Base-by-base conservation (phyloP, 2,113 vertebrate genomes). In the Osmerus eperlanus region DNA sequence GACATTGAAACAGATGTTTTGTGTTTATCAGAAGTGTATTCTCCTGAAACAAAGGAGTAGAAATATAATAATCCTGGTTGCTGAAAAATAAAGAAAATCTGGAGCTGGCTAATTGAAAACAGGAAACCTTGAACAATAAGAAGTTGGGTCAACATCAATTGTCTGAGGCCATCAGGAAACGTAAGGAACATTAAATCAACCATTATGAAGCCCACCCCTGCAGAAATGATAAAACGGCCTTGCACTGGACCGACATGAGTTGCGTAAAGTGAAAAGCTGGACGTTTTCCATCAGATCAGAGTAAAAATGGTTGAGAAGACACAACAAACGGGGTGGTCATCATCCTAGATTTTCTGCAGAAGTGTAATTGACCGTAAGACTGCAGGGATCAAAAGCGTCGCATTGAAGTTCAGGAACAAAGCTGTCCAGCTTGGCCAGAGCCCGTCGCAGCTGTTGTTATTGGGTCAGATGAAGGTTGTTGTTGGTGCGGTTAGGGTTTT, bases 61-160 rank as follows among this genome's bases (percentile, higher is more conserved):
- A n/a, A 32, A 14, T 16, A 4, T 32, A 14, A 62, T 23, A 62
- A 62, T 28, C 14, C 21, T 60, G 66, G 16, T 61, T 55, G 41
- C 77, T 63, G 55, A 25, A 67, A 75, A 56, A 69, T 69, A 54
- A 81, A 78, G 32, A 77, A 88, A 81, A n/a, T 62, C 51, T 59
- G 54, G 15, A 81, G 66, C 71, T 74, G 70, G 67, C 68, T 74
- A 77, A 84, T 77, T 0, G 61, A 91, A 92, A 92, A 93, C 90
- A 92, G 91, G 92, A 93, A 92, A 85, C 72, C 36, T 83, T 58
- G 72, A 86, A 92, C 89, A 92, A 92, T 92, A 90, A 86, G 80
- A 80, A 81, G 78, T 80, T 71, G 72, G 88, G 74, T 86, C 78
- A 81, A 77, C 83, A 83, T 81, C 55, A 73, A 84, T 88, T 90